Evolutionary conservation across 2,797 vertebrate genomes (phyloP).

Genomic region (Alcedo atthis): DNA sequence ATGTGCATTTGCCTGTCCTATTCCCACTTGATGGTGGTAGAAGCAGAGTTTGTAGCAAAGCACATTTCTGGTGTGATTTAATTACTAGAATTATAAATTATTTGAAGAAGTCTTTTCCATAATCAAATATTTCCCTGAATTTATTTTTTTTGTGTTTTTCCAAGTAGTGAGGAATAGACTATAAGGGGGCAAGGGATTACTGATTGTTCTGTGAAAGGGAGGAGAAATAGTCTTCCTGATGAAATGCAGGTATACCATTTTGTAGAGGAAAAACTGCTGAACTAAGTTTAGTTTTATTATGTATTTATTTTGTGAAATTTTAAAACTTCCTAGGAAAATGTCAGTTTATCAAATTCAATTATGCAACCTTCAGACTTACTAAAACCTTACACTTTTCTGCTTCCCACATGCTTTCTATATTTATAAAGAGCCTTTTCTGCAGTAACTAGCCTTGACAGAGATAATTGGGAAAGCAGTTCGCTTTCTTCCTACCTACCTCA

Average conservation of each 20-base stretch:
- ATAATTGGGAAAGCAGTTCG: constrained; percentile 55
- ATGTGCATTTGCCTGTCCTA: background rate
- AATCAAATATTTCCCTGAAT: background rate
- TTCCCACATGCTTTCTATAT: constrained; percentile 74
- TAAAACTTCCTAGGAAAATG: constrained; percentile 36
- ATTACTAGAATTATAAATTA: background rate
- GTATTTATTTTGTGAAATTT: constrained; percentile 18
- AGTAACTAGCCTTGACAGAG: constrained; percentile 57
- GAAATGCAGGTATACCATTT: background rate
- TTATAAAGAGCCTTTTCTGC: constrained; percentile 51
- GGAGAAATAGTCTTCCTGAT: background rate
- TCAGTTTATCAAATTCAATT: constrained; percentile 64
- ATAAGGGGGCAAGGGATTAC: background rate
- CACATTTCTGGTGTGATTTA: fast-evolving
- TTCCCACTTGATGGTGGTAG: background rate
- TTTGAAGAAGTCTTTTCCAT: background rate
- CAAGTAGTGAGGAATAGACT: background rate
- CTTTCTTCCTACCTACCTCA: constrained; percentile 31
- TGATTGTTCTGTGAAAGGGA: background rate
- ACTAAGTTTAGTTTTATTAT: constrained; percentile 10
- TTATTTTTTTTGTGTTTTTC: background rate
- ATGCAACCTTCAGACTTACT: constrained; percentile 51
- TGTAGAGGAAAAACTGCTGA: background rate
- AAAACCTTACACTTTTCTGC: constrained; percentile 52
- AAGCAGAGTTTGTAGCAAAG: background rate